These are phyloP conservation scores for Raphicerus campestris DNA, from an alignment of 2,113 vertebrate genomes.

Conservation along the genomic window DNA sequence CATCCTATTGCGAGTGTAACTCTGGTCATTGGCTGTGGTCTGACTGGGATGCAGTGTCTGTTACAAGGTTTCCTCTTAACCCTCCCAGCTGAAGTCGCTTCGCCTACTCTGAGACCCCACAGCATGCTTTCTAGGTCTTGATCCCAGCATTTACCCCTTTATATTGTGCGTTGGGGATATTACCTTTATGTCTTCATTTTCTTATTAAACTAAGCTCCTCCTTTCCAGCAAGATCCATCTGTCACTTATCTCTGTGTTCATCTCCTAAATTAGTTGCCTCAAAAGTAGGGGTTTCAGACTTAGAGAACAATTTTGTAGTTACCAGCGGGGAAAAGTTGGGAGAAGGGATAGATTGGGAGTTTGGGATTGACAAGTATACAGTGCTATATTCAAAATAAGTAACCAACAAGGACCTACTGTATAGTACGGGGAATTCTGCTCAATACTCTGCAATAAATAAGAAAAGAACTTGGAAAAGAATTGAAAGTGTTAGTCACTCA, in stretches of 20 bases:
- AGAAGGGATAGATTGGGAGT: background rate
- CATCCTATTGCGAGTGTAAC: fast-evolving
- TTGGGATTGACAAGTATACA: background rate
- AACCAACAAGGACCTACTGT: background rate
- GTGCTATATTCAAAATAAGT: background rate
- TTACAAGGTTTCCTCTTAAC: background rate
- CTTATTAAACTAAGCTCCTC: background rate
- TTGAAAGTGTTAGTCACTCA: background rate
- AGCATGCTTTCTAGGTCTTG: background rate
- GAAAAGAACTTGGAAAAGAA: background rate
- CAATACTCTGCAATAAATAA: background rate
- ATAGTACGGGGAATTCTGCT: background rate
- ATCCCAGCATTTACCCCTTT: background rate
- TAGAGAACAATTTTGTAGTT: background rate
- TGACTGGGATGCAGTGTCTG: background rate
- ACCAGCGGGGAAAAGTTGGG: background rate
- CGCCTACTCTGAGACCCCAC: background rate
- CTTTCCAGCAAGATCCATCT: background rate
- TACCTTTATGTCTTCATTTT: background rate
- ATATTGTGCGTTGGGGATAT: background rate
- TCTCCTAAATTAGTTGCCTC: background rate
- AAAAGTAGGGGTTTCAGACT: background rate
- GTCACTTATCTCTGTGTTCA: background rate
- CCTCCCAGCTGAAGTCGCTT: background rate
- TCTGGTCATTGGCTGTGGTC: fast-evolving